A percentile compares a stretch with the other conserved stretches of the same genome.
Conservation (phyloP, 1,140 invertebrate species). For the Heliconius hewitsoni region DNA sequence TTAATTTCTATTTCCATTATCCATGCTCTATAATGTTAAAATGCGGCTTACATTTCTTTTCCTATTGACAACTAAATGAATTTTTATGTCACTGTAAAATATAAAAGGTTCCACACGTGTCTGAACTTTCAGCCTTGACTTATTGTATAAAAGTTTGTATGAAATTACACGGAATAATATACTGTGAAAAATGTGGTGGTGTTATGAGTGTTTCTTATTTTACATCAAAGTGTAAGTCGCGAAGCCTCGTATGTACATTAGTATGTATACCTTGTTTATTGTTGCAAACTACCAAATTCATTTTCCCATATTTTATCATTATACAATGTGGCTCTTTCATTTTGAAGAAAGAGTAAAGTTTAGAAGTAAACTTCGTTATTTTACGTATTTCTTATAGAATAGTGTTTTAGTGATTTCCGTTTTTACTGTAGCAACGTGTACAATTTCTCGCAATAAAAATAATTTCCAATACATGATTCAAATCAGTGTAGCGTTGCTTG, state of each 20-base stretch:
- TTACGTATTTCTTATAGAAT: no score
- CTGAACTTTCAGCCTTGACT: constrained; percentile 5
- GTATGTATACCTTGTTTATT: no score
- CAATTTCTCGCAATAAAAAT: no score
- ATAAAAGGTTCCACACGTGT: constrained; percentile 12
- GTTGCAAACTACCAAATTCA: no score
- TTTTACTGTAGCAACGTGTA: no score
- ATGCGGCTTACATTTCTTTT: not conserved
- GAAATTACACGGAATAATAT: not conserved
- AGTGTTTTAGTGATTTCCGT: no score
- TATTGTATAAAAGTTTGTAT: not conserved
- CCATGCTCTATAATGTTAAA: not conserved
- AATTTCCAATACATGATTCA: no score
- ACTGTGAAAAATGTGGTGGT: not conserved
- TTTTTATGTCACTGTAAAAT: constrained; percentile 1
- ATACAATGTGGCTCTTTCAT: not conserved
- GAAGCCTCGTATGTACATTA: not conserved
- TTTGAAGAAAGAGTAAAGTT: not conserved
- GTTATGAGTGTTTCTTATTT: not conserved
- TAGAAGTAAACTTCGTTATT: no score
- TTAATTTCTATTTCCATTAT: not conserved
- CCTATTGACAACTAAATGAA: constrained; percentile 12
- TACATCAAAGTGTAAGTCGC: not conserved
- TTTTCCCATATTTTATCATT: not conserved
- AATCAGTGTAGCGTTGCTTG: no score